Conservation (phyloP, 37 sponge, comb jelly and placozoan genomes). For the Haliclona indistincta region DNA sequence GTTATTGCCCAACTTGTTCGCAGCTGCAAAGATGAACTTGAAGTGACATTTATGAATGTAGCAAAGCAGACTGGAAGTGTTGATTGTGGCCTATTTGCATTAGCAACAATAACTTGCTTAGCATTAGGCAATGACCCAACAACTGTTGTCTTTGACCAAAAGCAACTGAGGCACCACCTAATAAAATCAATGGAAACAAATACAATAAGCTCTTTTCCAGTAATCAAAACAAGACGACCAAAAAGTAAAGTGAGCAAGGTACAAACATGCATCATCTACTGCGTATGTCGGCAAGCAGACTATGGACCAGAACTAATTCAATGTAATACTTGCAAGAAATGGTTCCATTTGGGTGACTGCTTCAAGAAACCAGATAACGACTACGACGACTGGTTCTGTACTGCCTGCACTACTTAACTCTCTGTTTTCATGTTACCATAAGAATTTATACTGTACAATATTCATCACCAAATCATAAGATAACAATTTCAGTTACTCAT, state of each 20-base stretch:
- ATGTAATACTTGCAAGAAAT: constrained; percentile 35
- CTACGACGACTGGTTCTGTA: too few species aligned
- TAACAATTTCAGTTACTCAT: too few species aligned
- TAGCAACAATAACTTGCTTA: constrained; percentile 17
- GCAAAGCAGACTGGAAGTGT: constrained; percentile 26
- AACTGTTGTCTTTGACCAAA: constrained; percentile 13
- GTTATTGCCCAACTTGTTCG: constrained; percentile 23
- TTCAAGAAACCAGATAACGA: too few species aligned
- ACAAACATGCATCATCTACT: constrained; percentile 21
- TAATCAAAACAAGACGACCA: constrained; percentile 19
- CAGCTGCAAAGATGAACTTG: too few species aligned
- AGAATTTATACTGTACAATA: too few species aligned
- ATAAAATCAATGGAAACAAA: constrained; percentile 2
- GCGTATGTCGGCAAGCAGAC: constrained; percentile 44
- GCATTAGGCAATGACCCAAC: constrained; percentile 25
- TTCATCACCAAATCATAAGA: too few species aligned
- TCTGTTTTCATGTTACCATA: too few species aligned
- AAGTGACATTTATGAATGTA: constrained; percentile 42
- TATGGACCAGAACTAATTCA: constrained; percentile 9
- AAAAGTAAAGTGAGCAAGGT: constrained; percentile 4
- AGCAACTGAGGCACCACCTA: constrained; percentile 3
- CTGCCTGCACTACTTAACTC: too few species aligned
- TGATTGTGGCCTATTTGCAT: constrained; percentile 31
- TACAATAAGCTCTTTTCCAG: constrained; percentile 6
- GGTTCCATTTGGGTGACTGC: too few species aligned